These are phyloP conservation scores for Leptestheria dahalacensis DNA, from an alignment of 1,140 invertebrate genomes.

Conservation along the genomic window DNA sequence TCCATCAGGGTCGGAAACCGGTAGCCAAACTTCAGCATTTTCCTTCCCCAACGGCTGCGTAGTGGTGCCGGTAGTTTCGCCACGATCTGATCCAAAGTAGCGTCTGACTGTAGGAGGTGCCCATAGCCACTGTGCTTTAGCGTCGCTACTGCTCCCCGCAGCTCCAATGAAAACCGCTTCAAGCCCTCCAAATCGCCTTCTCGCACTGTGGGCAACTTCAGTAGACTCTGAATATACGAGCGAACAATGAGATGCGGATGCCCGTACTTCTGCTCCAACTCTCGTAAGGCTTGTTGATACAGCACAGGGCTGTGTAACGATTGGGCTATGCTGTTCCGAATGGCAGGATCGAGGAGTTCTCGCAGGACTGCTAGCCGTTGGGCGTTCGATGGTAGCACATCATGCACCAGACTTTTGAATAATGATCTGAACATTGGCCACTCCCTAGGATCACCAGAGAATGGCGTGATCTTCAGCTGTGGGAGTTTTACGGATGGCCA, in stretches of 20 bases:
- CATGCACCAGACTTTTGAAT: conserved; percentile 10
- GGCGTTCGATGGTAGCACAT: neutral
- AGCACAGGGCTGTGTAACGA: neutral
- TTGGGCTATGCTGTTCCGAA: neutral
- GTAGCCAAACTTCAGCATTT: too few species aligned
- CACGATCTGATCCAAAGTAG: neutral
- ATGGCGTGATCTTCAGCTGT: neutral
- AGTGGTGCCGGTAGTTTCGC: neutral
- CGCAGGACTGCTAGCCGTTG: neutral
- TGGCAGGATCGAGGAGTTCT: neutral
- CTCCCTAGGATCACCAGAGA: conserved; percentile 5
- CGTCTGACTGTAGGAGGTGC: neutral
- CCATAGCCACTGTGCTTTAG: neutral
- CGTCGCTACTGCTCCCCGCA: neutral
- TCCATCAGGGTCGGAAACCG: too few species aligned
- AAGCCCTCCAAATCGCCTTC: neutral
- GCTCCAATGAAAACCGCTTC: neutral
- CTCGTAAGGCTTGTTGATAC: neutral
- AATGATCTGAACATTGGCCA: conserved; percentile 10
- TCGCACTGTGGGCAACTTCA: neutral
- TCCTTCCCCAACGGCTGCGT: neutral
- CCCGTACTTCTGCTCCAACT: neutral
- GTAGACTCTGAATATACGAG: neutral
- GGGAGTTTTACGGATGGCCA: too few species aligned
- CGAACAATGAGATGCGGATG: neutral